A percentile compares a stretch with the other conserved stretches of the same genome.
Conservation (phyloP, 2,888 invertebrate species). For the Ecdyonurus torrentis region DNA sequence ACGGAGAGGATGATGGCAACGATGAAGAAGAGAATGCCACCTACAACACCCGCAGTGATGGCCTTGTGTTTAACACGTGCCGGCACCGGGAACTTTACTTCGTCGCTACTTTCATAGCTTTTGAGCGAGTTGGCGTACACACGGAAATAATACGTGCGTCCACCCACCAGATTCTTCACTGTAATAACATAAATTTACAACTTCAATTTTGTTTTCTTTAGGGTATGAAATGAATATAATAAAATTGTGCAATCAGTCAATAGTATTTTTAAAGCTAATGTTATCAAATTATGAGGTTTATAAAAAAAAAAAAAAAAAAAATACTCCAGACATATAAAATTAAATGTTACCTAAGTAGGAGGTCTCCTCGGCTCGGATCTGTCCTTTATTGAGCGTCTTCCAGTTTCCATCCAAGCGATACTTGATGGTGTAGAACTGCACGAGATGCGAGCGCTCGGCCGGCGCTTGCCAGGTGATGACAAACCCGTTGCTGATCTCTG, state of each 20-base stretch:
- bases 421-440: conserved; percentile 82
- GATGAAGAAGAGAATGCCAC: conserved; percentile 92
- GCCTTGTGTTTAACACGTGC: conserved; percentile 88
- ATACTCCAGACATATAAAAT: background rate
- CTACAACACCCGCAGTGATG: conserved; percentile 90
- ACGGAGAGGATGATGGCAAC: conserved; percentile 94
- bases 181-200: conserved; percentile 18
- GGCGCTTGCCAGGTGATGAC: conserved; percentile 82
- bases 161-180: conserved; percentile 85
- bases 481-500: conserved; percentile 78
- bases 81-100: conserved; percentile 76
- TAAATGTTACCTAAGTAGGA: conserved; percentile 59
- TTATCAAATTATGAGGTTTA: no score
- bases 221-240: background rate
- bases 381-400: conserved; percentile 72
- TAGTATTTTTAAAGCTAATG: no score
- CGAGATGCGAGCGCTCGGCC: conserved; percentile 57
- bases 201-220: no score
- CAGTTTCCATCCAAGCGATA: conserved; percentile 79
- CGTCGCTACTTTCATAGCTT: conserved; percentile 74
- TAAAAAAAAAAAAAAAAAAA: background rate
- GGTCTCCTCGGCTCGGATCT: conserved; percentile 72
- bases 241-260: no score
- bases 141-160: conserved; percentile 81
- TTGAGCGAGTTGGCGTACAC: conserved; percentile 76